Base-by-base conservation (phyloP, 1,140 invertebrate genomes). In the Drosophila micromelanica region DNA sequence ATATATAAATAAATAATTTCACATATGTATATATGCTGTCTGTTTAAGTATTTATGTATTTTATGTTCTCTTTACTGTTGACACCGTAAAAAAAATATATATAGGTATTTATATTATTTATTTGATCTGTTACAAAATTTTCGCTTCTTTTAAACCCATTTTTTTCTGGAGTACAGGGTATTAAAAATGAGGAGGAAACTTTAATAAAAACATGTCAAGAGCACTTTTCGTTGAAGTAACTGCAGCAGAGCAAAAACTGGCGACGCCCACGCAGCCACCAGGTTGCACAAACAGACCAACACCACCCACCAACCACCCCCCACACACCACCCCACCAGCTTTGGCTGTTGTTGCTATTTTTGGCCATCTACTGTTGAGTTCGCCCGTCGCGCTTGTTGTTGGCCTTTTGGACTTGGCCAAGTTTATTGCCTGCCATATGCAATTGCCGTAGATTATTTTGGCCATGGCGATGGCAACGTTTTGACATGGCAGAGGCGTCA, bases 151-250 rank as follows among this genome's bases (percentile, higher is more conserved):
- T 27, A 0, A 27, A 27, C 27, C 17, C 20, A 45, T 20, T 30
- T 12, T 56, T 38, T 3, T n/a, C 23, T n/a, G n/a, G 35, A 37
- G 72, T 51, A 40, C 46, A 49, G 55, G 55, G 55, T 43, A 45
- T 43, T 15, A 9, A 13, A 55, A 54, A 43, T 54, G 61, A 32
- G 61, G 27, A 74, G 63, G 63, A 82, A 87, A 87, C 81, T 86
- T 86, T 81, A 86, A 86, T 81, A 86, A 81, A 81, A 86, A 86
- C 82, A 86, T 86, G 82, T 86, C 82, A 86, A 86, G 81, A 79
- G 84, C 78, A 87, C 78, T 85, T 84, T 84, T 70, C 52, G 52
- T 54, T 68, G 38, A 45, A 72, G 74, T 61, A 60, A 63, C 57
- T 59, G 73, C 52, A 71, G 54, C 54, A 57, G 23, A 38, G 52